A percentile compares a stretch with the other conserved stretches of the same genome.
These are phyloP conservation scores for Plumapathes pennacea DNA, from an alignment of 92 coral and sea anemone species.

Conservation along the genomic window DNA sequence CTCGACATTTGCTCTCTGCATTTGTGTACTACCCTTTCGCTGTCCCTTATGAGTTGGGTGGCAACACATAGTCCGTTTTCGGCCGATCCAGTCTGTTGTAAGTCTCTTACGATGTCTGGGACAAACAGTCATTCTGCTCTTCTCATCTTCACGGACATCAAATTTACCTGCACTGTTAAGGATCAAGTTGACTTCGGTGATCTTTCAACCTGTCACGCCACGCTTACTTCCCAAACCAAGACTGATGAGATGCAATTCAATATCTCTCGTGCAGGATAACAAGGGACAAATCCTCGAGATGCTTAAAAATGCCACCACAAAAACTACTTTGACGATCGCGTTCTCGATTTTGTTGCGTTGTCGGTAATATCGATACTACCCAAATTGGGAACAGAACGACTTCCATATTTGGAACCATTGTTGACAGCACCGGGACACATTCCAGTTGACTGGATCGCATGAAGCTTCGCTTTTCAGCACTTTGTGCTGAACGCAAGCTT, in stretches of 20 bases:
- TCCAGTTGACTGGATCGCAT: background rate
- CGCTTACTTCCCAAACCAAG: slow-evolving; percentile 20
- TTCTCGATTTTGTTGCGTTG: too few species aligned
- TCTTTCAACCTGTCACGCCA: slow-evolving; percentile 11
- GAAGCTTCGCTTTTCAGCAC: slow-evolving; percentile 1
- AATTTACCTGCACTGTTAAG: slow-evolving; percentile 9
- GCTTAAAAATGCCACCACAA: too few species aligned
- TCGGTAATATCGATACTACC: too few species aligned
- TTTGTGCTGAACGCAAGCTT: too few species aligned
- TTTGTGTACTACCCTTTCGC: too few species aligned
- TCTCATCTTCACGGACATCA: slow-evolving; percentile 5
- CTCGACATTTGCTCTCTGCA: too few species aligned
- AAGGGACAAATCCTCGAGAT: slow-evolving; percentile 15
- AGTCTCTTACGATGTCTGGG: slow-evolving; percentile 16
- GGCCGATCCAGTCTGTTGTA: slow-evolving; percentile 19
- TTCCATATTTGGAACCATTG: too few species aligned
- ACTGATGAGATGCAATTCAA: slow-evolving; percentile 19
- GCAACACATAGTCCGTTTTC: slow-evolving; percentile 9
- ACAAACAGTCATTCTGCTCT: slow-evolving; percentile 3
- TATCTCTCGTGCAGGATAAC: slow-evolving; percentile 10
- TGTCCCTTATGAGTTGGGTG: slow-evolving; percentile 12
- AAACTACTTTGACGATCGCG: too few species aligned
- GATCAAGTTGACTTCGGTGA: slow-evolving; percentile 13
- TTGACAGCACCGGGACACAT: too few species aligned
- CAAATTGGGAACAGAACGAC: too few species aligned